Conservation (phyloP, 2,888 invertebrate genomes). For the Alloscopus bannaensis region DNA sequence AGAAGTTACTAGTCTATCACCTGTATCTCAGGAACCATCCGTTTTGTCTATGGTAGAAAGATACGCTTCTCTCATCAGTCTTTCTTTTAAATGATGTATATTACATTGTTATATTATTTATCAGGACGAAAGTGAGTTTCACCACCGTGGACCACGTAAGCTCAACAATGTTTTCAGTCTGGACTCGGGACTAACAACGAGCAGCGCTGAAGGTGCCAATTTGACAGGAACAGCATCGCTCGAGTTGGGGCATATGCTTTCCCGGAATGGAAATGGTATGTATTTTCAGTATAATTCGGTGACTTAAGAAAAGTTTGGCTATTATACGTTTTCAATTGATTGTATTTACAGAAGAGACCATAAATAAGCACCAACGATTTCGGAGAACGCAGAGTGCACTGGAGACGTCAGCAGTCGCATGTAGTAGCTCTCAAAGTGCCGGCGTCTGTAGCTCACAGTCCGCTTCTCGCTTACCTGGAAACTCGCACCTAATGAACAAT, state of each 20-base stretch:
- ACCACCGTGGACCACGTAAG: slow-evolving; percentile 44
- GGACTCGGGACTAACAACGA: slow-evolving; percentile 71
- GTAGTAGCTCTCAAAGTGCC: slow-evolving; percentile 35
- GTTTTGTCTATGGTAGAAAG: slow-evolving; percentile 65
- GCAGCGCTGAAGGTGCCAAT: slow-evolving; percentile 65
- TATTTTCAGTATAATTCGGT: slow-evolving; percentile 4
- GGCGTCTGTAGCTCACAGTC: slow-evolving; percentile 52
- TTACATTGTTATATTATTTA: slow-evolving; percentile 15
- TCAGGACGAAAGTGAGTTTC: slow-evolving; percentile 60
- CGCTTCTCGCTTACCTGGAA: slow-evolving; percentile 54
- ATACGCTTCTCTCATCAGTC: background rate
- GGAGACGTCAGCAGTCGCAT: slow-evolving; percentile 73
- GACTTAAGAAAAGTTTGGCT: background rate
- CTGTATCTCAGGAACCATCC: slow-evolving; percentile 70
- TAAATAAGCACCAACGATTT: slow-evolving; percentile 70
- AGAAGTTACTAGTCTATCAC: slow-evolving; percentile 69
- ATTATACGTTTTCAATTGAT: background rate
- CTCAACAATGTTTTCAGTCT: slow-evolving; percentile 70
- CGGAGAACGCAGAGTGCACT: slow-evolving; percentile 75
- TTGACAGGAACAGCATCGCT: slow-evolving; percentile 79
- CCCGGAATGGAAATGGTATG: slow-evolving; percentile 62
- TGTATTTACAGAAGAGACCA: slow-evolving; percentile 27
- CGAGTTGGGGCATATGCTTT: slow-evolving; percentile 77
- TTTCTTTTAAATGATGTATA: slow-evolving; percentile 15
- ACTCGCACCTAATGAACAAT: slow-evolving; percentile 4